phyloP scores from a whole-genome alignment of 2,888 invertebrate species.

The Himalopsyche japonica region DNA sequence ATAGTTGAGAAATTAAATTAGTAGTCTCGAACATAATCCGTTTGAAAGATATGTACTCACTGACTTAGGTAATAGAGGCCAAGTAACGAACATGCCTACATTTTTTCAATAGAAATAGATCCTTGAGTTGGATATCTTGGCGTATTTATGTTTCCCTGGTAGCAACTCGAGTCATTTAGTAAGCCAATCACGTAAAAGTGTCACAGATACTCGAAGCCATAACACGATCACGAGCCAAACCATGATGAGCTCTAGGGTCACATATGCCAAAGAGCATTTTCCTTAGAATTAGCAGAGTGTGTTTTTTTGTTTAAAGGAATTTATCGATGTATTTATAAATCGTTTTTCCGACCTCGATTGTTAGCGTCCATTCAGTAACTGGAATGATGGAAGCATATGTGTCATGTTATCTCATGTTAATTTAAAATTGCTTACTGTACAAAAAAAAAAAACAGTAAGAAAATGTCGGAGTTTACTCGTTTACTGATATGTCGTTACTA shows the following conservation, averaged over 20 bases:
- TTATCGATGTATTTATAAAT: neutral
- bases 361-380: neutral
- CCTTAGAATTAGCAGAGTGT: neutral
- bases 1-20: neutral
- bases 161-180: constrained; percentile 13
- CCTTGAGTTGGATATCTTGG: neutral
- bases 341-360: neutral
- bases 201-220: constrained; percentile 6
- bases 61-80: neutral
- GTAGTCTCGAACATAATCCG: neutral
- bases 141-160: neutral
- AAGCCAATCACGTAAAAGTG: constrained; percentile 36
- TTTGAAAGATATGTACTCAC: neutral
- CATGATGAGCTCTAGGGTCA: neutral
- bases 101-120: neutral
- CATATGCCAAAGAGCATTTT: neutral
- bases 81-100: neutral
- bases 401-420: neutral
- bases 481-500: neutral
- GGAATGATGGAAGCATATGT: neutral
- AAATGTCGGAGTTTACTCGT: neutral
- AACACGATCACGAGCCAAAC: neutral
- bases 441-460: neutral
- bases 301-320: neutral
- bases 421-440: neutral